These are phyloP conservation scores for Shinisaurus crocodilurus DNA, from an alignment of 2,113 vertebrate species.

Conservation along the genomic window DNA sequence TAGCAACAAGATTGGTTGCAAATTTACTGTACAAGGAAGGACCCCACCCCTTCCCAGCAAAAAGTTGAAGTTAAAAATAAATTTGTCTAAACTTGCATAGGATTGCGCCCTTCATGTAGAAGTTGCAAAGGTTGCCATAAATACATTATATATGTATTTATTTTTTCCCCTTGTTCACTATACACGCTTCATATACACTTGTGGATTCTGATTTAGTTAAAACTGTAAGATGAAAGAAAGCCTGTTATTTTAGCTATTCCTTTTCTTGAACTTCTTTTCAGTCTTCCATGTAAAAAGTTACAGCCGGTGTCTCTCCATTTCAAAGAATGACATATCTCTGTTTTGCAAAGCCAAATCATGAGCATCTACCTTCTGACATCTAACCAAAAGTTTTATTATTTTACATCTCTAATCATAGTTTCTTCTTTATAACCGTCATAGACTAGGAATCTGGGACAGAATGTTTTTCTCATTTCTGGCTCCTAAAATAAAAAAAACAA, in stretches of 20 bases:
- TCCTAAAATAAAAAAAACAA: neutral
- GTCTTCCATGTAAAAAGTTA: neutral
- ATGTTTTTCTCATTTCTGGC: slow-evolving; percentile 6
- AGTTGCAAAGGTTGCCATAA: no score
- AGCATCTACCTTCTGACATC: neutral
- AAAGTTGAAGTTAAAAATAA: neutral
- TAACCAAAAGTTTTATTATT: neutral
- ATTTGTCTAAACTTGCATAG: no score
- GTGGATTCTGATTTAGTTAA: neutral
- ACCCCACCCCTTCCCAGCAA: neutral
- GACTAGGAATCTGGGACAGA: neutral
- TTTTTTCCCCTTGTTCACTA: neutral
- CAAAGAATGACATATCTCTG: neutral
- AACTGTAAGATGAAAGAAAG: neutral
- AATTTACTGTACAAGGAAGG: neutral
- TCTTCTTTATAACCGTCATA: neutral
- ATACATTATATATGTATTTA: slow-evolving; percentile 34
- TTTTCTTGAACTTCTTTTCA: slow-evolving; percentile 30
- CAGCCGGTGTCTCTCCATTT: neutral
- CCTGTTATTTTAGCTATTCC: neutral
- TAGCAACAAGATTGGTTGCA: neutral
- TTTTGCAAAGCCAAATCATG: neutral
- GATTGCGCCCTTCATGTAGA: no score
- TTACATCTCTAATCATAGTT: neutral
- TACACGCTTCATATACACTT: neutral